Conservation (phyloP, 2,113 vertebrate species). For the Xerus inauris region DNA sequence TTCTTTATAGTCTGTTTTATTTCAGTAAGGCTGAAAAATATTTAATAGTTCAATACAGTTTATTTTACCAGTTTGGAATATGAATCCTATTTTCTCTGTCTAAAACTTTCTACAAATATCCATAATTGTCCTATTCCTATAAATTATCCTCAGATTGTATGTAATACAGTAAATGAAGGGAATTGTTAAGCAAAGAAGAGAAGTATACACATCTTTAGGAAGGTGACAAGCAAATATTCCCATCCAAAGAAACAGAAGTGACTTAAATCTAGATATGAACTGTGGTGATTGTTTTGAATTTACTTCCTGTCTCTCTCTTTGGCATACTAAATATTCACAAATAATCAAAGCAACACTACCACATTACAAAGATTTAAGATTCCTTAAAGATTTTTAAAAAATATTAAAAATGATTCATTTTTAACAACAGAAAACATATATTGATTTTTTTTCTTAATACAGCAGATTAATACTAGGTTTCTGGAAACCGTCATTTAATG, state of each 20-base stretch:
- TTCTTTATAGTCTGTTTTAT: background rate
- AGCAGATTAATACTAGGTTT: background rate
- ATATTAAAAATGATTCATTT: background rate
- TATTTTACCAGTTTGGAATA: conserved; percentile 2
- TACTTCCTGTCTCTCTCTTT: background rate
- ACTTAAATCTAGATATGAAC: conserved; percentile 1
- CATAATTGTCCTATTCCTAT: background rate
- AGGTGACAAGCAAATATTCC: background rate
- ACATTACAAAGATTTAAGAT: too few species aligned
- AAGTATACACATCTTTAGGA: background rate
- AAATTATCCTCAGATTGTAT: conserved; percentile 6
- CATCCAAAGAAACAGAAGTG: background rate
- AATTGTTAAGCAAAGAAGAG: conserved; percentile 18
- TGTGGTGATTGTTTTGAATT: conserved; percentile 20
- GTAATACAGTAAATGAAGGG: background rate
- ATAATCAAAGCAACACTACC: background rate
- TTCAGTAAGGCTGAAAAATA: background rate
- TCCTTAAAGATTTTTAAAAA: too few species aligned
- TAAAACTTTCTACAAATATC: conserved; percentile 8
- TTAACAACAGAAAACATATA: background rate
- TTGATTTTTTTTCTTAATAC: background rate
- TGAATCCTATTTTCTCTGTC: background rate
- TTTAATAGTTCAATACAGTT: background rate
- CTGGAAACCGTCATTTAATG: too few species aligned
- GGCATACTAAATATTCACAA: background rate